A percentile compares a stretch with the other conserved stretches of the same genome.
Conservation (phyloP, 1,140 invertebrate genomes). For the Mylabris phalerata region DNA sequence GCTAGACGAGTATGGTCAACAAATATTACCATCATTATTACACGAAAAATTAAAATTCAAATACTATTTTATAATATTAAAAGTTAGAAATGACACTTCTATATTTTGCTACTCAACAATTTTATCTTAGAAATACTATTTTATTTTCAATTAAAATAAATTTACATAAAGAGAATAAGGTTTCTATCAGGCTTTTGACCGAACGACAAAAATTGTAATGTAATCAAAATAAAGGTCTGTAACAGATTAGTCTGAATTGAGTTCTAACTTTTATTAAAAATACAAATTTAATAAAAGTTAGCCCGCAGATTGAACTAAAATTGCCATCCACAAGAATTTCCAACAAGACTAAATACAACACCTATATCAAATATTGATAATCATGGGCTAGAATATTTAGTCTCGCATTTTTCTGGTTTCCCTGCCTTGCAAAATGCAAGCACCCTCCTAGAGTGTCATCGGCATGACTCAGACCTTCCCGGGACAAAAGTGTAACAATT, state of each 20-base stretch:
- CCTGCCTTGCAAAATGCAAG: conserved; percentile 47
- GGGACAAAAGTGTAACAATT: conserved; percentile 36
- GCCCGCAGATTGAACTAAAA: conserved; percentile 54
- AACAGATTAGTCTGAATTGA: conserved; percentile 57
- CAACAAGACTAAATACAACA: conserved; percentile 39
- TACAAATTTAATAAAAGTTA: conserved; percentile 24
- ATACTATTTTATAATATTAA: too few relatives aligned
- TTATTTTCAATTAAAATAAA: too few relatives aligned
- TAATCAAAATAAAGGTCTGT: conserved; percentile 36
- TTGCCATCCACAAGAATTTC: conserved; percentile 48
- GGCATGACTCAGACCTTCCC: conserved; percentile 54
- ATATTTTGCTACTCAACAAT: too few relatives aligned
- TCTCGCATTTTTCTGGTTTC: conserved; percentile 48
- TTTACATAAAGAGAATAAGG: not conserved
- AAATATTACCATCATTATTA: too few relatives aligned
- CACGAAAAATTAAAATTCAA: too few relatives aligned
- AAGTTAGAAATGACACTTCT: too few relatives aligned
- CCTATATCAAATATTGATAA: conserved; percentile 32
- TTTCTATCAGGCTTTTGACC: conserved; percentile 2
- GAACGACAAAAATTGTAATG: not conserved
- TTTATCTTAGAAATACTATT: too few relatives aligned
- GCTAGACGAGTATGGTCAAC: too few relatives aligned
- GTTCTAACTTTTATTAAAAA: conserved; percentile 39
- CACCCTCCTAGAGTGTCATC: conserved; percentile 47
- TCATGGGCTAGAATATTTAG: conserved; percentile 28